Evolutionary conservation across 2,888 invertebrate genomes (phyloP).

Genomic region (Graphium colonna): DNA sequence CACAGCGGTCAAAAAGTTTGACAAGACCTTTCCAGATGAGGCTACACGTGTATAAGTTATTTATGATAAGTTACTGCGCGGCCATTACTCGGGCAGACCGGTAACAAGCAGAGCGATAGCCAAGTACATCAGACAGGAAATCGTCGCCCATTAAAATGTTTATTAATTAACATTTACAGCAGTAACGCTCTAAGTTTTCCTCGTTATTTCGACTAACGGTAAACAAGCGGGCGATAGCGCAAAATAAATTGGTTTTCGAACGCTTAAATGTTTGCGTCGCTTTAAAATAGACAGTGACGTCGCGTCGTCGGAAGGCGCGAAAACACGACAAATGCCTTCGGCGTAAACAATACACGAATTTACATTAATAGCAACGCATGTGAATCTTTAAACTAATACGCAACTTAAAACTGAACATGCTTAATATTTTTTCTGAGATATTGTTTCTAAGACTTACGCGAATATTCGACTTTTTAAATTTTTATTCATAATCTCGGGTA

Average conservation of each 20-base stretch:
- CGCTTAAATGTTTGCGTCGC: conserved; percentile 2
- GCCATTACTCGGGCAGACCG: not conserved
- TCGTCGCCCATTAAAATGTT: conserved; percentile 5
- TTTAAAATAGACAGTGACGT: conserved; percentile 12
- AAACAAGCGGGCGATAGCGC: conserved; percentile 3
- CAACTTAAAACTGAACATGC: too few relatives aligned
- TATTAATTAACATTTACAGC: conserved; percentile 13
- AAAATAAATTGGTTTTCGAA: conserved; percentile 3
- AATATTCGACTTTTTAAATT: too few relatives aligned
- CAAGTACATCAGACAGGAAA: not conserved
- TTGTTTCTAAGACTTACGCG: too few relatives aligned
- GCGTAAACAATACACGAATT: conserved; percentile 7
- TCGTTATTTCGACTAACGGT: conserved; percentile 7
- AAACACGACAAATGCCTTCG: conserved; percentile 6
- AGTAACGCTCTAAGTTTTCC: conserved; percentile 12
- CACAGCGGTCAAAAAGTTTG: too few relatives aligned
- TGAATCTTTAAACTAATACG: too few relatives aligned
- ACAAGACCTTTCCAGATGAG: too few relatives aligned
- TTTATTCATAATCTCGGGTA: too few relatives aligned
- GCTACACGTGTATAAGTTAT: too few relatives aligned
- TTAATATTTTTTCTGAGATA: too few relatives aligned
- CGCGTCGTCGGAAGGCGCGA: not conserved
- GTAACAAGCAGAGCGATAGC: not conserved
- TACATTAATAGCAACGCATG: too few relatives aligned
- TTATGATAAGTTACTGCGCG: too few relatives aligned